Conservation (phyloP, 2,113 vertebrate genomes). For the Rhinolophus sinicus region DNA sequence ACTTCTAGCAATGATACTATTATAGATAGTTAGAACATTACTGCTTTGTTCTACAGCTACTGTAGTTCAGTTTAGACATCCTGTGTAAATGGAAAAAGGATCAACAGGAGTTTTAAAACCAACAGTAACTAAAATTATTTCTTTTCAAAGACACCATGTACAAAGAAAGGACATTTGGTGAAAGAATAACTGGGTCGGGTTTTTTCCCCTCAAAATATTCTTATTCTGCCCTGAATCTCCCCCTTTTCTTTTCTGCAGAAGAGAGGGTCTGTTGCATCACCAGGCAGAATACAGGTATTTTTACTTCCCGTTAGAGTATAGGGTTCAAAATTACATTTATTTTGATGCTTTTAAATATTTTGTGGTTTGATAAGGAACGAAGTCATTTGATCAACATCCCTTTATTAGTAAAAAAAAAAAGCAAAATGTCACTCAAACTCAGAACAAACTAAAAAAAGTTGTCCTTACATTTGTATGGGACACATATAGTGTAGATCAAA, state of each 20-base stretch:
- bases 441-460: background rate
- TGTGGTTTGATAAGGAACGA: conserved; percentile 43
- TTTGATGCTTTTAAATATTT: conserved; percentile 32
- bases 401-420: background rate
- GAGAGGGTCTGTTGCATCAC: background rate
- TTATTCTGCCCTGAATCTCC: background rate
- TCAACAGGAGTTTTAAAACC: background rate
- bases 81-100: background rate
- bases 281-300: background rate
- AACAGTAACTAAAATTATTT: background rate
- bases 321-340: background rate
- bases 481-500: background rate
- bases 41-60: background rate
- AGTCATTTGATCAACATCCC: background rate
- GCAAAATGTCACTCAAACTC: background rate
- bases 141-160: background rate
- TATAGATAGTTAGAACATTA: background rate
- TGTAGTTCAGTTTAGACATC: background rate
- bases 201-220: background rate
- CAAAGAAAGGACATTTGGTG: background rate
- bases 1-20: background rate
- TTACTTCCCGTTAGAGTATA: background rate
- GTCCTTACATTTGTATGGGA: background rate
- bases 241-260: background rate
- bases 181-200: background rate